Base-by-base conservation (phyloP, 2,797 vertebrate species). In the Xerus rutilus region DNA sequence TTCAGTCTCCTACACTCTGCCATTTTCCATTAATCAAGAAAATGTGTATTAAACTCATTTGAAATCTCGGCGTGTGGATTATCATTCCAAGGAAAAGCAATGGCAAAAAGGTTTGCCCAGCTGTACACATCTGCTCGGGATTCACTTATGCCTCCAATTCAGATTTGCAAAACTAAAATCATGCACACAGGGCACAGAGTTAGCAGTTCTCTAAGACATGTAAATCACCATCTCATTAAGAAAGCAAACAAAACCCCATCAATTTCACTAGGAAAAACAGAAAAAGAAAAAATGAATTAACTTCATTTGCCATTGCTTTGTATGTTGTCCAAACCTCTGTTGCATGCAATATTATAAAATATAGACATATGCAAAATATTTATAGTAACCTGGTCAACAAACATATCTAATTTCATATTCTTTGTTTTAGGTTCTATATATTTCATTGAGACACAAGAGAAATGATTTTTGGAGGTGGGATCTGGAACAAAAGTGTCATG, bases 11-110 rank as follows among this genome's bases (percentile, higher is more conserved):
- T 98, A 98, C 96, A 98, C 96, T 98, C 97, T 98, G 98, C 98
- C 98, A 98, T 98, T 98, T 99, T 98, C 97, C 97, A 98, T 99
- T 99, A 98, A 98, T 98, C 98, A 98, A 97, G 97, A 98, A 97
- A 96, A 97, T 98, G 96, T 95, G 96, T 97, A 98, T 98, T 98
- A 98, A 98, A 98, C 92, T 98, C 95, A 98, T 98, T 98, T 98
- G 96, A 98, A 99, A 98, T 98, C 98, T 97, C 67, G 72, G 94
- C 92, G 52, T 98, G 96, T 98, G 86, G 94, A 98, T 96, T 93
- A 97, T 97, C 93, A 95, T 98, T 97, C 98, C 97, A 96, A 96
- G 85, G 96, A 98, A 98, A 95, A 97, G 89, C 93, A 96, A 94
- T 97, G 97, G 97, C 97, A 97, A 91, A 97, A 76, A 72, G 70